These are phyloP conservation scores for Sylvilagus bachmani DNA, from an alignment of 2,113 vertebrate species.

Conservation along the genomic window DNA sequence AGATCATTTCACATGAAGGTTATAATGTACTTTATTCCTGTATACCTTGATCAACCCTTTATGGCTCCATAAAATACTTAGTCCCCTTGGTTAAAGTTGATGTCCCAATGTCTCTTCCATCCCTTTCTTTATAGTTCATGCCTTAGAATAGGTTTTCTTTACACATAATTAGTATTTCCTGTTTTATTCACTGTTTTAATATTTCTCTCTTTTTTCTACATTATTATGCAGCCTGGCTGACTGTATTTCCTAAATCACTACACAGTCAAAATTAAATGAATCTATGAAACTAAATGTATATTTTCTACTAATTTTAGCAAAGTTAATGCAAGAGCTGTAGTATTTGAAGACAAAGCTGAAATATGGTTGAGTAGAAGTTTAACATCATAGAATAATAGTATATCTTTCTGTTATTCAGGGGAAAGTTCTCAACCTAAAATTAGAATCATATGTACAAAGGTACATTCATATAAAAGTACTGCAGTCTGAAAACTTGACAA, in stretches of 20 bases:
- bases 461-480: constrained; percentile 10
- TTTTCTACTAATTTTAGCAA: neutral
- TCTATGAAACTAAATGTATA: neutral
- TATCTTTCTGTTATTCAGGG: neutral
- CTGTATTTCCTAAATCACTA: constrained; percentile 36
- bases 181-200: neutral
- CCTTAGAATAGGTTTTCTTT: neutral
- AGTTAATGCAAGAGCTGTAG: neutral
- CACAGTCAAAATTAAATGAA: neutral
- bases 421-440: neutral
- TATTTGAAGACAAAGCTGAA: constrained; percentile 55
- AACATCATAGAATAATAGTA: neutral
- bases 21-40: neutral
- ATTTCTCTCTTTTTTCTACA: neutral
- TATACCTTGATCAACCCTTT: constrained; percentile 10
- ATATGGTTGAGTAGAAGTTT: neutral
- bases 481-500: constrained; percentile 1
- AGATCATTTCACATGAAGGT: neutral
- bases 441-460: neutral
- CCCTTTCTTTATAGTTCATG: neutral
- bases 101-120: neutral
- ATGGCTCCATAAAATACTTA: neutral
- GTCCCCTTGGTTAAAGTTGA: neutral
- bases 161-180: neutral
- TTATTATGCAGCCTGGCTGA: neutral